Evolutionary conservation across 2,888 invertebrate genomes (phyloP).

Genomic region (Carterocephalus palaemon): DNA sequence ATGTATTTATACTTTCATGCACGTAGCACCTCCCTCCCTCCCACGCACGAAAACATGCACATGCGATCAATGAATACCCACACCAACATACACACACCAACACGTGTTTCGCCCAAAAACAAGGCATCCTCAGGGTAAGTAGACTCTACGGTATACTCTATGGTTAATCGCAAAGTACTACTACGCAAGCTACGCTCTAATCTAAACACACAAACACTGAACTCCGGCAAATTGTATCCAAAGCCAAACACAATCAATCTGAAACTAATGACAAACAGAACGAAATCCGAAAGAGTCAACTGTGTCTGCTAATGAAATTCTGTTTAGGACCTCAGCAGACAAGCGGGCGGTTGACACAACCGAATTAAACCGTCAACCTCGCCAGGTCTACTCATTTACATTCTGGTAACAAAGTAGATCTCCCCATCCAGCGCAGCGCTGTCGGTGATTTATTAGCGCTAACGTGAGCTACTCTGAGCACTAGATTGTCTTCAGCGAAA

Average conservation of each 20-base stretch:
- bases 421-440: conserved; percentile 6
- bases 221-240: not conserved
- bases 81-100: no score
- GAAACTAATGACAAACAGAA: not conserved
- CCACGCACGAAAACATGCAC: no score
- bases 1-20: no score
- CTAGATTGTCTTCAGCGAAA: conserved; percentile 9
- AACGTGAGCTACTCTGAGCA: conserved; percentile 17
- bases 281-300: conserved; percentile 5
- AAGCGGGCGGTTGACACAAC: not conserved
- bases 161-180: no score
- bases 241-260: conserved; percentile 1
- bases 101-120: no score
- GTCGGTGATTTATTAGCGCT: conserved; percentile 17
- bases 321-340: conserved; percentile 5
- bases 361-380: conserved; percentile 14
- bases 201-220: no score
- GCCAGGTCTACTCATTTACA: conserved; percentile 5
- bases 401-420: conserved; percentile 3
- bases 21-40: no score
- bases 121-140: no score
- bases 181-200: no score
- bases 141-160: no score
- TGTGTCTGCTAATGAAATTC: conserved; percentile 7
- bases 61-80: no score